Conservation (phyloP, 1,140 invertebrate genomes). For the Procambarus clarkii region DNA sequence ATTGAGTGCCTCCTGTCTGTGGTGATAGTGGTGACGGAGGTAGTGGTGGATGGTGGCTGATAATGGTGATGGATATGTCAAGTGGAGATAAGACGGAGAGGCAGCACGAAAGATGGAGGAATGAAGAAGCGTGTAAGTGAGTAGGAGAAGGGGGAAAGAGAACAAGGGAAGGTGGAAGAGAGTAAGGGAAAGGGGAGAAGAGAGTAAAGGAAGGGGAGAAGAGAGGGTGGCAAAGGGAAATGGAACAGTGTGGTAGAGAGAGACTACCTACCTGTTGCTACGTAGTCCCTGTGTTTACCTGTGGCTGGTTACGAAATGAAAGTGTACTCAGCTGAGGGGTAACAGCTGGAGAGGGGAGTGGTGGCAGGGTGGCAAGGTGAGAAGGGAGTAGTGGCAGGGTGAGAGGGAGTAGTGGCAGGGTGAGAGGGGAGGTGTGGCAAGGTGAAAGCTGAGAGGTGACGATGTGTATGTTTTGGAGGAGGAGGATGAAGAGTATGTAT, state of each 20-base stretch:
- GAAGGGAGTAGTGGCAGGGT: no score
- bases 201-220: not conserved
- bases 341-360: no score
- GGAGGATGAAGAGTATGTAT: not conserved
- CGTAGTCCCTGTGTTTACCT: no score
- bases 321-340: no score
- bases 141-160: not conserved
- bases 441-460: no score
- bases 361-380: no score
- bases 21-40: not conserved
- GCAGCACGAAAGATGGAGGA: not conserved
- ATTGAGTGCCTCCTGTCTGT: no score
- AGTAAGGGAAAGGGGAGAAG: not conserved
- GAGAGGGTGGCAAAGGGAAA: no score
- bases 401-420: not conserved
- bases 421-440: not conserved
- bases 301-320: no score
- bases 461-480: not conserved
- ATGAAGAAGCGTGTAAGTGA: not conserved
- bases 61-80: not conserved
- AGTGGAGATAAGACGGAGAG: not conserved
- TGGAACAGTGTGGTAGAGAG: no score
- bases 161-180: not conserved
- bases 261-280: no score
- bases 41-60: not conserved